Evolutionary conservation across 2,113 vertebrate species (phyloP).

Genomic region (Chaetops frenatus): DNA sequence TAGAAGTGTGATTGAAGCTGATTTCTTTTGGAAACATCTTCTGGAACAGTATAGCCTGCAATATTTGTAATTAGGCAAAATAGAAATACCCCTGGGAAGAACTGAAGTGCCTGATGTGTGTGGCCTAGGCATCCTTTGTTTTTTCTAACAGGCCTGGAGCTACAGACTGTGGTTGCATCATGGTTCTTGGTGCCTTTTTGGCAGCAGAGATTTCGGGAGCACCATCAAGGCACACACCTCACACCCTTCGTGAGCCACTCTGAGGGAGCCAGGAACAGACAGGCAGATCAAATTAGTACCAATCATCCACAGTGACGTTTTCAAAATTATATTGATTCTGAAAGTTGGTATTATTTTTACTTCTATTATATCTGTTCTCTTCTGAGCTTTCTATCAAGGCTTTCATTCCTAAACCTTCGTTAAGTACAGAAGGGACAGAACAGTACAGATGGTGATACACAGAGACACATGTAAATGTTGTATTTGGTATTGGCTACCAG

Average conservation of each 20-base stretch:
- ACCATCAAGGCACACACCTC: not conserved
- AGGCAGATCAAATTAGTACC: rapidly evolving
- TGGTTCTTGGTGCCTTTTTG: not conserved
- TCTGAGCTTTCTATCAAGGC: not conserved
- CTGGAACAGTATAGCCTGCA: not conserved
- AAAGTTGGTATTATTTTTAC: not conserved
- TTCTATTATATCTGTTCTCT: not conserved
- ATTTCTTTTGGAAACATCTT: not conserved
- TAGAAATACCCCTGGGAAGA: not conserved
- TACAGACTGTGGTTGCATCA: rapidly evolving
- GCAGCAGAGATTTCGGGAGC: not conserved
- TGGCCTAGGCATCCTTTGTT: not conserved
- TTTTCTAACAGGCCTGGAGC: not conserved
- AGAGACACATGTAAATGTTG: not conserved
- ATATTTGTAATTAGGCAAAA: not conserved
- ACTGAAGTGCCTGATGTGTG: not conserved
- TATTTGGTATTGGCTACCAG: not conserved
- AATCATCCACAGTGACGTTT: rapidly evolving
- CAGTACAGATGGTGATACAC: not conserved
- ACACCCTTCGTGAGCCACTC: rapidly evolving
- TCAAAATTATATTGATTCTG: not conserved
- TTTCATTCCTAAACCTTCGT: not conserved
- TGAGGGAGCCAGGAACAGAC: not conserved
- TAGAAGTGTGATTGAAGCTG: not conserved
- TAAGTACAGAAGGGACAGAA: not conserved